These are phyloP conservation scores for Thera obeliscata DNA, from an alignment of 2,888 invertebrate genomes.

Conservation along the genomic window DNA sequence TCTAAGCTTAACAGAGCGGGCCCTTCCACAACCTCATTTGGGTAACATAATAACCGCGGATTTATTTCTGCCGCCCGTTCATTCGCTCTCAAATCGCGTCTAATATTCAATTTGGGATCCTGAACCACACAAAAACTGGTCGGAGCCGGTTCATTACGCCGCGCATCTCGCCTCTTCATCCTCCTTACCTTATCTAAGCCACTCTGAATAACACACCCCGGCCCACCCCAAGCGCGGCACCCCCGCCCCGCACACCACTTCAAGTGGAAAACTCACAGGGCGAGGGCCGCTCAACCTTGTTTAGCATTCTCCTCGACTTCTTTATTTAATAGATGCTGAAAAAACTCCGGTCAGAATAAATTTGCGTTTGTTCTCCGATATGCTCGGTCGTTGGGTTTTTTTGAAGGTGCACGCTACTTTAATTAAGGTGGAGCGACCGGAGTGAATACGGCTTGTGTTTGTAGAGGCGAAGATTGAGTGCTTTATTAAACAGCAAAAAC, in stretches of 20 bases:
- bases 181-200: slow-evolving; percentile 84
- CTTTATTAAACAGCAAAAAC: slow-evolving; percentile 74
- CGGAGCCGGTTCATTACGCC: slow-evolving; percentile 82
- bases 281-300: slow-evolving; percentile 83
- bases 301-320: slow-evolving; percentile 83
- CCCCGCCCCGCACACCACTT: slow-evolving; percentile 73
- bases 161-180: slow-evolving; percentile 83
- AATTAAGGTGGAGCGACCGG: slow-evolving; percentile 68
- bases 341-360: slow-evolving; percentile 80
- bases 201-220: slow-evolving; percentile 76
- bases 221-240: slow-evolving; percentile 53
- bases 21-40: slow-evolving; percentile 79
- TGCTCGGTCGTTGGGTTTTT: slow-evolving; percentile 66
- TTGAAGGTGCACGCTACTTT: slow-evolving; percentile 69
- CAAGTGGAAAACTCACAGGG: slow-evolving; percentile 83
- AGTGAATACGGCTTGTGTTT: slow-evolving; percentile 71
- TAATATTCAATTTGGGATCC: slow-evolving; percentile 83
- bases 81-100: slow-evolving; percentile 82
- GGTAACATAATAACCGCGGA: slow-evolving; percentile 83
- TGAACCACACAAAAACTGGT: slow-evolving; percentile 83
- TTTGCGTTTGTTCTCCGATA: slow-evolving; percentile 79
- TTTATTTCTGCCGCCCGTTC: slow-evolving; percentile 81
- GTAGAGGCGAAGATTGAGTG: slow-evolving; percentile 64
- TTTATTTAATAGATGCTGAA: slow-evolving; percentile 84
- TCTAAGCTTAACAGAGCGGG: slow-evolving; percentile 69